phyloP scores from a whole-genome alignment of 2,888 invertebrate species.

The Tetrapedia diversipes region DNA sequence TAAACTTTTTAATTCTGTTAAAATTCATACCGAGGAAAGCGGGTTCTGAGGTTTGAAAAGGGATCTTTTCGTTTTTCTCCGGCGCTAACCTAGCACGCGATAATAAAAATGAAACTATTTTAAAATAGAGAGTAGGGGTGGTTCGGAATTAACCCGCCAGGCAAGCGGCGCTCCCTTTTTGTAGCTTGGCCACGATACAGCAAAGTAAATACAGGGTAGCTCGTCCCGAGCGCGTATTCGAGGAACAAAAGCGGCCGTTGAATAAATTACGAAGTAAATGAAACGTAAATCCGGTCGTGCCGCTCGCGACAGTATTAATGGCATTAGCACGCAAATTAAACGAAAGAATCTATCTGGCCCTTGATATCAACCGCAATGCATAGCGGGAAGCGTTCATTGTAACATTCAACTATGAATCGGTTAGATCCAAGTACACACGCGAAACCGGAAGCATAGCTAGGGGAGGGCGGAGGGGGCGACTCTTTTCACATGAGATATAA shows the following conservation, averaged over 20 bases:
- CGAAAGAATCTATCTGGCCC: constrained; percentile 1
- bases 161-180: not conserved
- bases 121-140: too few species aligned
- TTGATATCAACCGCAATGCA: constrained; percentile 16
- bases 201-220: too few species aligned
- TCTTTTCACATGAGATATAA: too few species aligned
- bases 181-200: not conserved
- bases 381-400: too few species aligned
- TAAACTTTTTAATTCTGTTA: not conserved
- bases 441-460: too few species aligned
- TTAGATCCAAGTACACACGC: too few species aligned
- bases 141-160: not conserved
- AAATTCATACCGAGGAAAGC: not conserved
- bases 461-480: too few species aligned
- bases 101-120: not conserved
- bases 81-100: not conserved
- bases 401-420: too few species aligned
- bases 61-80: not conserved
- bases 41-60: too few species aligned
- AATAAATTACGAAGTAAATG: constrained; percentile 42
- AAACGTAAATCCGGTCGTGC: constrained; percentile 15
- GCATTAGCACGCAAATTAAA: constrained; percentile 46
- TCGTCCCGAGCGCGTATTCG: not conserved
- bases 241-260: constrained; percentile 33
- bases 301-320: constrained; percentile 24